Evolutionary conservation across 2,113 vertebrate species (phyloP), one percentile per base, ranked within the genome.

Genomic region (Dolichallabes microphthalmus): DNA sequence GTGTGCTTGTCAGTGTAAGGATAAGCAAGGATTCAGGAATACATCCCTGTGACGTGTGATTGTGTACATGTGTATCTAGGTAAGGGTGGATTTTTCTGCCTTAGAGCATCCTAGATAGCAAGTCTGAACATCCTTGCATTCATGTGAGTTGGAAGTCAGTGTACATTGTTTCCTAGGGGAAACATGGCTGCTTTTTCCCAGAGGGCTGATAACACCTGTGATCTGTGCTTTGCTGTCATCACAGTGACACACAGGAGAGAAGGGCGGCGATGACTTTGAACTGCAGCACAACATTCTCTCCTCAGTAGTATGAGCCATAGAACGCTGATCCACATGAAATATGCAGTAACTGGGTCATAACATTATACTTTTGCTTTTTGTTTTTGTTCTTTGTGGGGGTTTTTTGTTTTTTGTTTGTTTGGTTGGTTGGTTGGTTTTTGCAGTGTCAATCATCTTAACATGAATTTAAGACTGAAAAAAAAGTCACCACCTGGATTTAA

Each of bases 61-160:
- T 45, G 35, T 80, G 22, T 80, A 30, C 17, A 22, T 32, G 60
- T 58, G 55, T 57, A 32, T 53, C 45, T 78, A 25, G 55, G 63
- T 50, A n/a, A 89, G 85, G 79, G 84, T 35, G 68, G 86, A 22
- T 55, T 57, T 83, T 66, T 80, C 45, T 82, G 78, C 52, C 7
- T 83, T 87, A 86, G 82, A 63, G 80, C 45, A 86, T 87, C 86
- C 88, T 27, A 20, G 61, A 66, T 66, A 30, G 39, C 17, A 69
- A 35, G 17, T 82, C 63, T 68, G 35, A 68, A 55, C 15, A 53
- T 30, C 80, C 57, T 83, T 35, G 32, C 60, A 80, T 69, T 73
- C 19, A 15, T 52, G 57, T 76, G 17, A 25, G 69, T 78, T 84
- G 55, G 61, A 77, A 86, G 30, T 61, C 63, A 45, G 84, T 81